phyloP scores from a whole-genome alignment of 2,113 vertebrate species.

The Cercopithecus mona region DNA sequence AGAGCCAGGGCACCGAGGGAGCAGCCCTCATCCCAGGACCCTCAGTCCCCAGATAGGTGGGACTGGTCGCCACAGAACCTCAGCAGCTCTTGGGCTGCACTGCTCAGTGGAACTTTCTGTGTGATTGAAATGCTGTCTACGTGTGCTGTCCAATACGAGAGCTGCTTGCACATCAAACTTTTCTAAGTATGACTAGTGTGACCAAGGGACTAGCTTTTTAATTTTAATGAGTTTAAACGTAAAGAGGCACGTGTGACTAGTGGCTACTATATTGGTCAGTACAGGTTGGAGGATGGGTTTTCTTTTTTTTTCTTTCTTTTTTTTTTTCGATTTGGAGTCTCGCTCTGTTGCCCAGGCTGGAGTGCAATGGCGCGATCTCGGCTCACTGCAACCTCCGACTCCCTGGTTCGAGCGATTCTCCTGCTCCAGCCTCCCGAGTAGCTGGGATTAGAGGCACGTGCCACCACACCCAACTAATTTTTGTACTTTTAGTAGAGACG shows the following conservation, averaged over 20 bases:
- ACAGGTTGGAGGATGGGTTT: neutral
- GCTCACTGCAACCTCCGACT: no score
- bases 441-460: no score
- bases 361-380: no score
- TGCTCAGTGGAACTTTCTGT: neutral
- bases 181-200: neutral
- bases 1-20: neutral
- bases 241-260: neutral
- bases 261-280: neutral
- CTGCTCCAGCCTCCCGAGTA: no score
- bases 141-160: accelerated
- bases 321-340: no score
- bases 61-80: no score
- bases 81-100: no score
- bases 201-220: neutral
- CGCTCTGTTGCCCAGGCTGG: no score
- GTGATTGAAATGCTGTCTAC: neutral
- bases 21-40: neutral
- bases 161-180: neutral
- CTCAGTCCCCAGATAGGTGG: accelerated
- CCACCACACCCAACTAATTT: no score
- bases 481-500: no score
- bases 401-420: no score
- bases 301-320: neutral
- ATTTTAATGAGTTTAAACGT: neutral